A percentile compares a stretch with the other conserved stretches of the same genome.
phyloP scores from a whole-genome alignment of 1,140 invertebrate genomes.

The Antheraea mylitta region DNA sequence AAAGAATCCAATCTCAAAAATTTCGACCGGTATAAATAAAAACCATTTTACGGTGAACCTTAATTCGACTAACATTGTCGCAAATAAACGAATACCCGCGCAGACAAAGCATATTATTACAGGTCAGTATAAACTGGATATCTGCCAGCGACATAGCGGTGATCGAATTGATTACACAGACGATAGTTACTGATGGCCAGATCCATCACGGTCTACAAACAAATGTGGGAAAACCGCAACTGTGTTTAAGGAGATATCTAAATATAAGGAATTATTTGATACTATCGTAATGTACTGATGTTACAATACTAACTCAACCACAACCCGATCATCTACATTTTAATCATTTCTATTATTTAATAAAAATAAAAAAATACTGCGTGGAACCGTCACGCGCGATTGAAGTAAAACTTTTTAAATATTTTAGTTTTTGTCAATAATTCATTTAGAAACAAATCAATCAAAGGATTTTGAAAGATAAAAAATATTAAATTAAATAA shows the following conservation, averaged over 20 bases:
- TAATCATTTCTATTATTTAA: no score
- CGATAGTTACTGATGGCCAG: slow-evolving; percentile 28
- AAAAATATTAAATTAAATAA: no score
- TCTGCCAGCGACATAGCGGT: slow-evolving; percentile 17
- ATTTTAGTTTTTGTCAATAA: no score
- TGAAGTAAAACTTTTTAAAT: no score
- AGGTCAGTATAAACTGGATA: slow-evolving; percentile 18
- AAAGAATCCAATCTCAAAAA: slow-evolving; percentile 3
- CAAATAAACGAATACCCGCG: background rate
- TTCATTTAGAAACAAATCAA: no score
- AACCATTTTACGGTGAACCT: slow-evolving; percentile 4
- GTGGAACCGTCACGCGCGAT: no score
- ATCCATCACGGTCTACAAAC: slow-evolving; percentile 36
- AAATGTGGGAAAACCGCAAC: slow-evolving; percentile 23
- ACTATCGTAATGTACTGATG: background rate
- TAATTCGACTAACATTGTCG: background rate
- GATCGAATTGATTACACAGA: slow-evolving; percentile 36
- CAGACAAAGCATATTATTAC: background rate
- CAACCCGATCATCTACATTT: no score
- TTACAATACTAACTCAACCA: background rate
- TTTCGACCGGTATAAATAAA: background rate
- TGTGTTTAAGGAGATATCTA: background rate
- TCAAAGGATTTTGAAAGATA: no score
- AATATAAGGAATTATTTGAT: background rate
- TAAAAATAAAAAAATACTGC: no score